Percentiles rank a stretch among this genome's conserved stretches.
Evolutionary conservation across 2,888 invertebrate species (phyloP).

Genomic region (Coleophora deauratella): DNA sequence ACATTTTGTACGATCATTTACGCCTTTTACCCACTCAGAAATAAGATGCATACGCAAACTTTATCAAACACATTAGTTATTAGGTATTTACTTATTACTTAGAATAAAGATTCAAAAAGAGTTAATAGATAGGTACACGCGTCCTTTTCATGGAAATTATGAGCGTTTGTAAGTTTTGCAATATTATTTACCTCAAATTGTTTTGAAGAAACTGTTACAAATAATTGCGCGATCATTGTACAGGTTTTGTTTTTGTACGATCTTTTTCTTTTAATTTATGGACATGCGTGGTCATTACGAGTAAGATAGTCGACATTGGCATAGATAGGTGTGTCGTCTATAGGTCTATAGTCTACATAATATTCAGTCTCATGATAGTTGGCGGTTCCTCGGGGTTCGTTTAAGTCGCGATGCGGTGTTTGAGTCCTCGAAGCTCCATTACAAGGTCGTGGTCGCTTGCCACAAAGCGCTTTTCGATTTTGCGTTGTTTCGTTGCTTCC

Average conservation of each 20-base stretch:
- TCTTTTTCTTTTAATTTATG: too few relatives aligned
- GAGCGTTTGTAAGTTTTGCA: too few relatives aligned
- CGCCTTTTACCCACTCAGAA: conserved; percentile 19
- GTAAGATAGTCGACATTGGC: conserved; percentile 41
- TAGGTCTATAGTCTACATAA: conserved; percentile 55
- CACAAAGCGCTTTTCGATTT: conserved; percentile 78
- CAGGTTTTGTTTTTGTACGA: too few relatives aligned
- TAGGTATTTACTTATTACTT: neutral
- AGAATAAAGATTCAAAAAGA: conserved; percentile 32
- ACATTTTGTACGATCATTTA: conserved; percentile 65
- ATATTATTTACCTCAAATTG: too few relatives aligned
- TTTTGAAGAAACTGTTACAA: too few relatives aligned
- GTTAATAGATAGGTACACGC: conserved; percentile 11
- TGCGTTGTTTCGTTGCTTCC: conserved; percentile 45
- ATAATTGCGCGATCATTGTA: too few relatives aligned
- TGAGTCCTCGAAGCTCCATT: conserved; percentile 76
- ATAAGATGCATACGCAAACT: conserved; percentile 3
- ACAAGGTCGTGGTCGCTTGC: conserved; percentile 77
- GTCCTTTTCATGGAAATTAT: too few relatives aligned
- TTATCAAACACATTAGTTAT: too few relatives aligned
- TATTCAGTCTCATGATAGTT: conserved; percentile 71
- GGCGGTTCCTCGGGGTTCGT: conserved; percentile 46
- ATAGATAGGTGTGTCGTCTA: conserved; percentile 29
- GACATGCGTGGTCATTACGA: too few relatives aligned
- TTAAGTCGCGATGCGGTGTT: conserved; percentile 76